These are phyloP conservation scores for Himalopsyche kuldschensis DNA, from an alignment of 2,888 invertebrate species.

Conservation along the genomic window DNA sequence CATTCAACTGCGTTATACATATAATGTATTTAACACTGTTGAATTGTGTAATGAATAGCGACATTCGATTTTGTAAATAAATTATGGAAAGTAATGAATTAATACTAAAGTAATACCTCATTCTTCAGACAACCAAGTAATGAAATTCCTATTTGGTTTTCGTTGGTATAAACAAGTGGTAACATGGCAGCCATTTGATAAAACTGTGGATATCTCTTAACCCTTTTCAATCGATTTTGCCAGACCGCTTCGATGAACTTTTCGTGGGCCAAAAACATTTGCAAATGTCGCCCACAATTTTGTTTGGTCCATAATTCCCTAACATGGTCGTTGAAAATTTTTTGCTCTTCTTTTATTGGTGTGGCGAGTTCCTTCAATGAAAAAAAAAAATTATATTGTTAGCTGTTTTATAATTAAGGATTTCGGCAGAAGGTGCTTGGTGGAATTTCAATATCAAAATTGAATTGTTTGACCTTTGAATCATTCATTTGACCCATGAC, in stretches of 20 bases:
- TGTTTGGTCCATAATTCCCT: constrained; percentile 21
- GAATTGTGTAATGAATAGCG: not conserved
- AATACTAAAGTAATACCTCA: constrained; percentile 2
- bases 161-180: constrained; percentile 28
- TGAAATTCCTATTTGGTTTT: constrained; percentile 19
- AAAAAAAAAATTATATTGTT: not conserved
- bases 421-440: too few relatives aligned
- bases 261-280: not conserved
- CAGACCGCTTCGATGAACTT: constrained; percentile 11
- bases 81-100: not conserved
- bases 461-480: too few relatives aligned
- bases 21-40: not conserved
- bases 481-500: too few relatives aligned
- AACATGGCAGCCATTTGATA: constrained; percentile 28
- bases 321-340: constrained; percentile 15
- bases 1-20: not conserved
- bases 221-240: not conserved
- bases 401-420: too few relatives aligned
- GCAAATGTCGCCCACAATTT: constrained; percentile 15
- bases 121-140: constrained; percentile 11
- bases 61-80: not conserved
- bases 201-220: constrained; percentile 31
- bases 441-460: too few relatives aligned
- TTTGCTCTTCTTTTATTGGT: constrained; percentile 19
- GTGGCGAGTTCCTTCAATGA: constrained; percentile 12